These are phyloP conservation scores for Lepilemur ruficaudatus DNA, from an alignment of 2,797 vertebrate genomes.

Conservation along the genomic window DNA sequence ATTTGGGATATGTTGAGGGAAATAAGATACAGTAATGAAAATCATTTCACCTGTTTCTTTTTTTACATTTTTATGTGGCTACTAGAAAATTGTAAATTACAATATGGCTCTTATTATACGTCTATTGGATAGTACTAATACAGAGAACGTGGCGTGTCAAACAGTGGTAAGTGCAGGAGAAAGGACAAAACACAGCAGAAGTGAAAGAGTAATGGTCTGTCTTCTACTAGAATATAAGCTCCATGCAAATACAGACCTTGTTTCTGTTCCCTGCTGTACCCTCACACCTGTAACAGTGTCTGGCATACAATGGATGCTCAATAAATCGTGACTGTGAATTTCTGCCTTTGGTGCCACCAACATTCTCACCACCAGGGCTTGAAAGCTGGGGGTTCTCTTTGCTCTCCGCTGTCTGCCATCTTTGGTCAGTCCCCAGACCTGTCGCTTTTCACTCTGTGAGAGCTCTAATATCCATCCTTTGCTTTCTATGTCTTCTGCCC, in stretches of 20 bases:
- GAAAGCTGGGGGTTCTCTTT: not conserved
- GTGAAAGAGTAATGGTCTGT: not conserved
- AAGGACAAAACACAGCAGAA: not conserved
- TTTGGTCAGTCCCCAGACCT: not conserved
- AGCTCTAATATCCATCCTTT: too few species aligned
- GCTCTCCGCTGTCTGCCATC: not conserved
- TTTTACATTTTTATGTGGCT: not conserved
- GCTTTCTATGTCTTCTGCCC: not conserved
- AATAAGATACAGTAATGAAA: not conserved
- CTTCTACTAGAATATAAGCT: not conserved
- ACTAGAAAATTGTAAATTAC: not conserved
- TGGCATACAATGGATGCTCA: not conserved
- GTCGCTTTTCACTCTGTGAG: not conserved
- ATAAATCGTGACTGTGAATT: not conserved
- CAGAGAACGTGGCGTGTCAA: not conserved
- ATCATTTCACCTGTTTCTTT: not conserved
- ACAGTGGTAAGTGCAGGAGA: too few species aligned
- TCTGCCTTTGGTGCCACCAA: not conserved
- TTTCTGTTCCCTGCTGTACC: not conserved
- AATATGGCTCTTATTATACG: not conserved
- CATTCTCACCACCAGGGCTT: not conserved
- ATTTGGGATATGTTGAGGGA: not conserved
- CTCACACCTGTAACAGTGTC: not conserved
- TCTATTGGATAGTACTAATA: not conserved
- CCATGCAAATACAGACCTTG: not conserved